Base-by-base conservation (phyloP, 2,888 invertebrate genomes). In the Synergus laeviventris region DNA sequence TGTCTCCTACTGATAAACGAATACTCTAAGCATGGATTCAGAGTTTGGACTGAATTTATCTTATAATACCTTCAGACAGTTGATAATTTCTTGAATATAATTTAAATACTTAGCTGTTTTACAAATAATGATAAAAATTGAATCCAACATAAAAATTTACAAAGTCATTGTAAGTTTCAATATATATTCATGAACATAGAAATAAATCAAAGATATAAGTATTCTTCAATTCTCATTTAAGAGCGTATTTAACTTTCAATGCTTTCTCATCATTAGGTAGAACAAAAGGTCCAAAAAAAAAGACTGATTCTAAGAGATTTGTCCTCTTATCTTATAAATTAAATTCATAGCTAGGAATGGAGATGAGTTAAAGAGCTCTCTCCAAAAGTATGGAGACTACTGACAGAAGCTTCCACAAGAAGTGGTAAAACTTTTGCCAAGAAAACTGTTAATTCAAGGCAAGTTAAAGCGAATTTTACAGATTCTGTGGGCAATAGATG, bases 261-360 rank as follows among this genome's bases (percentile, higher is more conserved):
- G 18, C 1, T 4, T 14, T 5, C 18, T 7, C 21, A 9, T 64
- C 4, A 16, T 16, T 39, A 21, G 7, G 18, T 42, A 24, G 21
- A 8, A 14, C 42, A 21, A 64, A 42, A 21, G 7, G 38, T 18
- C 8, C 38, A 21, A 42, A 2, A 24, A 2, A 24, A 42, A 61
- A 66, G 61, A 42, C 45, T 45, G 42, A 45, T 21, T 42, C 21
- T 18, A 64, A 64, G 42, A 14, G 21, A 42, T 42, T 45, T 42
- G n/a, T 42, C 21, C 39, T 42, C 64, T 66, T 62, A 21, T 66
- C 64, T 66, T 66, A 66, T 66, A 42, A 66, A 66, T 66, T 66
- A 66, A 66, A 66, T 66, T 66, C 42, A 66, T 66, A 42, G 39
- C 42, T 21, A 66, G 24, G 14, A 42, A 66, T 9, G 66, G 66